A percentile compares a stretch with the other conserved stretches of the same genome.
Conservation (phyloP, 2,888 invertebrate species). For the Helobdella robusta region DNA sequence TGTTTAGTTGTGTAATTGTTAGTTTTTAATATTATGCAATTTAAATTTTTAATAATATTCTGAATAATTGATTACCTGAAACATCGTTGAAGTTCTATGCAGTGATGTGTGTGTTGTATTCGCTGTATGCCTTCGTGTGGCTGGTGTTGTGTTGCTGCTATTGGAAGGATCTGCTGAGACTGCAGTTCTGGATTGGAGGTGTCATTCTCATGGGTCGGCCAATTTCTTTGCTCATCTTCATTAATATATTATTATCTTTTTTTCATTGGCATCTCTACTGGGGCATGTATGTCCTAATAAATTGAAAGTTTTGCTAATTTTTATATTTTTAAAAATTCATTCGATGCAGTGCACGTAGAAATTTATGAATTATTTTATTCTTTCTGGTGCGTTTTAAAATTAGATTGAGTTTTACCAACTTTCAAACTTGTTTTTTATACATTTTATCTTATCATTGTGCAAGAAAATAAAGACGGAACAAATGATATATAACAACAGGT, state of each 20-base stretch:
- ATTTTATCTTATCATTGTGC: too few relatives aligned
- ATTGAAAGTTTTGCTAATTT: background rate
- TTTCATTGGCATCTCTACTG: background rate
- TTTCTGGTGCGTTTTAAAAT: too few relatives aligned
- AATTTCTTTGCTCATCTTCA: background rate
- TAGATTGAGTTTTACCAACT: too few relatives aligned
- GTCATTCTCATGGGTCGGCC: constrained; percentile 51
- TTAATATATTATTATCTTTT: background rate
- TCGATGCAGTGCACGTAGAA: too few relatives aligned
- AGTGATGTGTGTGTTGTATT: constrained; percentile 77
- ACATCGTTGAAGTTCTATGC: constrained; percentile 66
- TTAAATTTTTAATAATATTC: too few relatives aligned
- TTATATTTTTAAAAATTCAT: background rate
- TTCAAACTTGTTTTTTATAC: too few relatives aligned
- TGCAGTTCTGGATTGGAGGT: constrained; percentile 92
- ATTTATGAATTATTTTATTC: too few relatives aligned
- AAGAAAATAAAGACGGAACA: too few relatives aligned
- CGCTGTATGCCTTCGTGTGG: constrained; percentile 71
- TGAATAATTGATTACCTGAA: too few relatives aligned
- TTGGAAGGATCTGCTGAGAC: constrained; percentile 79
- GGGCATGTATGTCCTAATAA: background rate
- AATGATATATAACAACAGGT: too few relatives aligned
- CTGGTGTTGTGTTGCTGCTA: constrained; percentile 69
- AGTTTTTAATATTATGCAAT: too few relatives aligned
- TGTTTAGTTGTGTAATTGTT: too few relatives aligned